Base-by-base conservation (phyloP, 2,888 invertebrate genomes). In the Rotaria magnacalcarata region DNA sequence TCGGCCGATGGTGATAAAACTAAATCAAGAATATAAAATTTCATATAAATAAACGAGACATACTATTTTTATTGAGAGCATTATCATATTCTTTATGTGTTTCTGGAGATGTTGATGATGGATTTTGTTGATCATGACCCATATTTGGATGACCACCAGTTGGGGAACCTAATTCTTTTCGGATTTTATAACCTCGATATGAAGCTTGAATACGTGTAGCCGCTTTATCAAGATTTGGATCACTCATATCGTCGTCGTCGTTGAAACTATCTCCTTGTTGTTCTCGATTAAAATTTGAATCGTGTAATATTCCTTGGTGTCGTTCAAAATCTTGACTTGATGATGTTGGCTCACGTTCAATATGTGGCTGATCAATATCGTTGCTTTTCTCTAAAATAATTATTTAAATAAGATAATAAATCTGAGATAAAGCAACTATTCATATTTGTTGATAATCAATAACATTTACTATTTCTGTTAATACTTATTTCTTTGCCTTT, bases 1-100 rank as follows among this genome's bases (percentile, higher is more conserved):
- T 80, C 47, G n/a, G 80, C 80, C 11, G 80, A 80, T 80, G 80
- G 80, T 47, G 80, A 80, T 47, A 80, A 80, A 80, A 80, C 80
- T 80, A 47, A 47, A 80, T n/a, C 24, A 47, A 47, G 24, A 80
- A 80, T 80, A 80, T 24, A 24, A n/a, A 41, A 43, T 43, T 0
- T n/a, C n/a, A 24, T 80, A 10, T 47, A 47, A 16, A 80, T 14
- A 41, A 80, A 21, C 6, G 34, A 47, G 6, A 47, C 47, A 47
- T 80, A 80, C 80, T 80, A 3, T 80, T 47, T 47, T 80, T 80
- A 80, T 80, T 80, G 6, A n/a, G 43, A 19, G 3, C 47, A 47
- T 47, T 24, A 47, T 47, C 47, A n/a, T 47, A n/a, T 80, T 80
- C 47, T 11, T 80, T 21, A n/a, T 80, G 47, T 47, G 11, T 14